Evolutionary conservation across 2,888 invertebrate species (phyloP), one percentile per base, ranked within the genome.

Genomic region (Elaeidobius kamerunicus): DNA sequence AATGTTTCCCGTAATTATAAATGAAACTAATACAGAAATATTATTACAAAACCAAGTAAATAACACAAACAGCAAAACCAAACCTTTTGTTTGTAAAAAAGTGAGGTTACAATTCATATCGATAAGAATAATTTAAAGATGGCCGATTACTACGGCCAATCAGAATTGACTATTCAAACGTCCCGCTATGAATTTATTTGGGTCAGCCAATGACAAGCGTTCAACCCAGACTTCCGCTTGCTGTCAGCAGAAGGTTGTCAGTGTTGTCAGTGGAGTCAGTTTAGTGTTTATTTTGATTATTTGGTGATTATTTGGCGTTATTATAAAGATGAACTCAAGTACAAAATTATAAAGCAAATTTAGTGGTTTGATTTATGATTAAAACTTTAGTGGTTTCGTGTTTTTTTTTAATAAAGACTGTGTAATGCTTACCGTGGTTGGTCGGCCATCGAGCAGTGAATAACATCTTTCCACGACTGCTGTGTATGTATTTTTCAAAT

Each of bases 381-480:
- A 34, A 34, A 9, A 15, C 34, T 48, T 40, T 36, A 11, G 2
- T 14, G 6, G 14, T 12, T n/a, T 30, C 27, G 30, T 23, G 38
- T 23, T 41, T 32, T 30, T 23, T 23, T 27, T 32, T 42, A 19
- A 17, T 51, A 47, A 34, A 58, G 62, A 60, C 46, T 55, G 19
- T 62, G 60, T 73, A 69, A 80, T 80, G 79, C 74, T 75, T 76
- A 75, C 74, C 77, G 82, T 82, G 81, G 82, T 82, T 78, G 78
- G 80, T 81, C 83, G 79, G 82, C 83, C 83, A 83, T 83, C 82
- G 80, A 78, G 78, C 77, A 77, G 79, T 80, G 78, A 73, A 79
- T 76, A 80, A 82, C 81, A 81, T 80, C 79, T 79, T 77, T 74
- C 76, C 67, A 67, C 64, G 67, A 67, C 67, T 71, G 67, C 68